Percentiles rank a stretch among this genome's conserved stretches.
Evolutionary conservation across 2,113 vertebrate species (phyloP).

Genomic region (Synodontis membranacea): DNA sequence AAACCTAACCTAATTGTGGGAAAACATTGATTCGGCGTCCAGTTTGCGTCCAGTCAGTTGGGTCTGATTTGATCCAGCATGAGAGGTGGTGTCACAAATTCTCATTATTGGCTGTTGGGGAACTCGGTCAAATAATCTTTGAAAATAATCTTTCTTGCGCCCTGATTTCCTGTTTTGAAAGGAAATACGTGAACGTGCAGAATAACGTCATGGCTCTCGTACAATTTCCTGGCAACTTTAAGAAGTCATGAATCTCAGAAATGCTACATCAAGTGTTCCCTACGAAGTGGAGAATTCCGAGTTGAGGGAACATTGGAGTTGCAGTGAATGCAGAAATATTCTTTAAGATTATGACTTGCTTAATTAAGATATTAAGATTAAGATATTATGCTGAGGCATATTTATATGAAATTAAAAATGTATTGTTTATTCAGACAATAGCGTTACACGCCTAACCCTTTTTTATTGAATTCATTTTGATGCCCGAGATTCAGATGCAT

Average conservation of each 20-base stretch:
- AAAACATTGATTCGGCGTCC: too few species aligned
- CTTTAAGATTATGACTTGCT: too few species aligned
- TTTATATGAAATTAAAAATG: not conserved
- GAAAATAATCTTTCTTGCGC: too few species aligned
- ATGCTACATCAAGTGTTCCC: not conserved
- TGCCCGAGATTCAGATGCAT: not conserved
- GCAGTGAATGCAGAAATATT: not conserved
- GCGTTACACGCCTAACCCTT: not conserved
- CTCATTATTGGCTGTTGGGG: too few species aligned
- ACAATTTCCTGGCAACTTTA: not conserved
- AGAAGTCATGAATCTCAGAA: not conserved
- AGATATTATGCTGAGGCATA: too few species aligned
- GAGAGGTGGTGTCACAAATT: not conserved
- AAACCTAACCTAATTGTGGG: too few species aligned
- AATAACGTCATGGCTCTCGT: not conserved
- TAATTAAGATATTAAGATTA: too few species aligned
- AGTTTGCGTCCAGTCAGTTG: too few species aligned
- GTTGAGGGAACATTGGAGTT: not conserved
- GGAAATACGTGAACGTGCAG: not conserved
- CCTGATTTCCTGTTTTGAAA: not conserved
- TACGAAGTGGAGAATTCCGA: not conserved
- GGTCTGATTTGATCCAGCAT: not conserved
- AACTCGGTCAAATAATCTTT: too few species aligned
- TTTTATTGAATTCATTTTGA: not conserved
- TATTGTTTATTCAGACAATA: not conserved